A percentile compares a stretch with the other conserved stretches of the same genome.
phyloP scores from a whole-genome alignment of 2,888 invertebrate species.

The Parapristionchus giblindavisi region DNA sequence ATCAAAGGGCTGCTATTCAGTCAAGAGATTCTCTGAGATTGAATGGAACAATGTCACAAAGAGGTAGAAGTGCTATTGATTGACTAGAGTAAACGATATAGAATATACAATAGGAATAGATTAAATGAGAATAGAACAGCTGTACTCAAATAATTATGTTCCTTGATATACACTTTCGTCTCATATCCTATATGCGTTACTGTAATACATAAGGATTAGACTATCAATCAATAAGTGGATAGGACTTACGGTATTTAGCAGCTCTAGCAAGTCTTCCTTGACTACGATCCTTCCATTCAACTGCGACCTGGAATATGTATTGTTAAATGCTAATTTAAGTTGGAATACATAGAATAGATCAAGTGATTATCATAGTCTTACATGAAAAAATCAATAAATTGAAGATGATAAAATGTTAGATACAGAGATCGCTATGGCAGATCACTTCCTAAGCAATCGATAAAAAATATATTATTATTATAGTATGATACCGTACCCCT shows the following conservation, averaged over 20 bases:
- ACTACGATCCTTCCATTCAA: slow-evolving; percentile 32
- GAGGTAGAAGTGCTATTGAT: background rate
- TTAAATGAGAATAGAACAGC: background rate
- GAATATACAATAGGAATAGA: slow-evolving; percentile 24
- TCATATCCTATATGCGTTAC: slow-evolving; percentile 17
- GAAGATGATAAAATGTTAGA: too few relatives aligned
- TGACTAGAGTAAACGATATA: slow-evolving; percentile 6
- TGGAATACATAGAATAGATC: too few relatives aligned
- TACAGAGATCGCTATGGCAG: too few relatives aligned
- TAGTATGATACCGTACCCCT: slow-evolving; percentile 45
- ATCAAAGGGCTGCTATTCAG: background rate
- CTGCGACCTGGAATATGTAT: slow-evolving; percentile 33
- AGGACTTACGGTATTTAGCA: slow-evolving; percentile 9
- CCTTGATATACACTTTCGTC: slow-evolving; percentile 20
- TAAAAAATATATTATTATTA: background rate
- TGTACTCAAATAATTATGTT: background rate
- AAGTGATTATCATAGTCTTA: too few relatives aligned
- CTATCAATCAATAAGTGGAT: background rate
- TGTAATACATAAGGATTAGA: background rate
- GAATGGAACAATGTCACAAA: background rate
- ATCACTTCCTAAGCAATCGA: too few relatives aligned
- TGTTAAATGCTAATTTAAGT: too few relatives aligned
- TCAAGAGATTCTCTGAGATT: background rate
- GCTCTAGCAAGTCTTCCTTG: slow-evolving; percentile 21
- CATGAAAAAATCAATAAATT: too few relatives aligned